These are phyloP conservation scores for Sebastes steindachneri DNA, from an alignment of 2,797 vertebrate genomes.

Conservation along the genomic window DNA sequence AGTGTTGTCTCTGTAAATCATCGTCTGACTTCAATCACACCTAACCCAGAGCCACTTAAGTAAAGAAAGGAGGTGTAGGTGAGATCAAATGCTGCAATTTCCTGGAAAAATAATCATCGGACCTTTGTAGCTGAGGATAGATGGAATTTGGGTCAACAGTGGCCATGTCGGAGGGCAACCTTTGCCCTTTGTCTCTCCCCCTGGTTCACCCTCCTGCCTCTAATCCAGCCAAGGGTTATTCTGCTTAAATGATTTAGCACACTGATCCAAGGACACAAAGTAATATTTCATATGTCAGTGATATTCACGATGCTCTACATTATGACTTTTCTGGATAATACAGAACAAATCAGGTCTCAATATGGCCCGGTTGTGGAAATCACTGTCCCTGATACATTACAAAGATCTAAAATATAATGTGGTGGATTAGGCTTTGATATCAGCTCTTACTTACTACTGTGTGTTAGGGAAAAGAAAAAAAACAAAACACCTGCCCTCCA, in stretches of 20 bases:
- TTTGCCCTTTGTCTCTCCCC: conserved; percentile 48
- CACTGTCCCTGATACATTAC: conserved; percentile 83
- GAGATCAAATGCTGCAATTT: conserved; percentile 77
- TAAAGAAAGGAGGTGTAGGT: conserved; percentile 48
- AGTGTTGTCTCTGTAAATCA: conserved; percentile 57
- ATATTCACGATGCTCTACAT: conserved; percentile 76
- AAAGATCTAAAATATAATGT: conserved; percentile 86
- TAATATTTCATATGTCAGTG: conserved; percentile 85
- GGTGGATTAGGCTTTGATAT: conserved; percentile 88
- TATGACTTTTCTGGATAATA: conserved; percentile 60
- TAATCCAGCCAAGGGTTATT: conserved; percentile 73
- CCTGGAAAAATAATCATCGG: conserved; percentile 81
- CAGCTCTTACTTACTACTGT: conserved; percentile 86
- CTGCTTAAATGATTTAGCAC: conserved; percentile 84
- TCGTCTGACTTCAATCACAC: conserved; percentile 40
- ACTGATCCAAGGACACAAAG: conserved; percentile 82
- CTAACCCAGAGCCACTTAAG: conserved; percentile 55
- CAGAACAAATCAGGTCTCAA: conserved; percentile 46
- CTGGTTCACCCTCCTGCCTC: conserved; percentile 30
- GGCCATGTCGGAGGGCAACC: conserved; percentile 74
- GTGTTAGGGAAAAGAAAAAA: conserved; percentile 70
- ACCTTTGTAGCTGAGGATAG: conserved; percentile 71
- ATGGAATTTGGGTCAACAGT: conserved; percentile 83
- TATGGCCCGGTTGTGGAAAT: conserved; percentile 72
- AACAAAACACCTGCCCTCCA: conserved; percentile 86